Base-by-base conservation (phyloP, 2,113 vertebrate genomes). In the Poeciliopsis turrubarensis region DNA sequence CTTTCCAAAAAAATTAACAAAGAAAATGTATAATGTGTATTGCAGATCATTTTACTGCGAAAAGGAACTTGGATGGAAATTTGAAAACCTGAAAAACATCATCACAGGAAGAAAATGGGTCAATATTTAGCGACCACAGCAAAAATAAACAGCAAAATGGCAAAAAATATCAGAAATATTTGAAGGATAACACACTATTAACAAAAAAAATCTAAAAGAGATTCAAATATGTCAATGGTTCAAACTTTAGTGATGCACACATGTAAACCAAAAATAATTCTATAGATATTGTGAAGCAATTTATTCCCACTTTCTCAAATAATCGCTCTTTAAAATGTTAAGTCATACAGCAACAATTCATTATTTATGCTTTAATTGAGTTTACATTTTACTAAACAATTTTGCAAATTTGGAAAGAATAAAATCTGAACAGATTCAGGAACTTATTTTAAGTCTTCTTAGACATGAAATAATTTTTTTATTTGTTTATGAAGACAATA, bases 91-190 rank as follows among this genome's bases (percentile, higher is more conserved):
- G 39, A 41, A 80, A 78, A 65, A 54, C 41, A 54, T 70, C 26
- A 70, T 62, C 63, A 73, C 27, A 82, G 13, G 61, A 19, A 47
- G 29, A 86, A 86, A 87, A 15, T 82, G 34, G 80, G 80, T 89
- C 78, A 86, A 70, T 19, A 26, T 78, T 47, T 63, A 68, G 70
- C 79, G 80, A 68, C 37, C 47, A 73, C 70, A 65, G 82, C 27
- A 10, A 80, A 80, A 72, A 72, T 37, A 77, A 81, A 61, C 74
- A 85, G 39, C 51, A n/a, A 54, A 22, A 25, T 19, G 7, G 51
- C 22, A 54, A 54, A 79, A 75, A 82, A 10, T 32, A 63, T 65
- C 65, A 76, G 70, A 60, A 84, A 61, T 65, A 82, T 67, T 78
- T 73, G 69, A 78, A 79, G 19, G 73, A 75, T 25, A 69, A 25